Evolutionary conservation across 2,888 invertebrate species (phyloP).

Genomic region (Aleiodes alternator): DNA sequence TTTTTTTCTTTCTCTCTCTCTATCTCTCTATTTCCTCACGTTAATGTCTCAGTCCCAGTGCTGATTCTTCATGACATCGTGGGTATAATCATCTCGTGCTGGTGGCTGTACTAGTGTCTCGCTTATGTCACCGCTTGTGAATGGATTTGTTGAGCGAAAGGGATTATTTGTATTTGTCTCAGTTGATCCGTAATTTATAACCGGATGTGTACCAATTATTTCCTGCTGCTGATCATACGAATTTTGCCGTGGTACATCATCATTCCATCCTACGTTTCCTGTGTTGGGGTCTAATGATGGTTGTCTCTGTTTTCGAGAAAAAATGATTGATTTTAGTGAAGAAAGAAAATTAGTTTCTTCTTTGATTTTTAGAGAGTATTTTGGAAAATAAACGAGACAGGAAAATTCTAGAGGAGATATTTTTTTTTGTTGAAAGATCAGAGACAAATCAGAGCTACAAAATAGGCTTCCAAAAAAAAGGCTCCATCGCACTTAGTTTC

Average conservation of each 20-base stretch:
- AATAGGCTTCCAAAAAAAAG: too few relatives aligned
- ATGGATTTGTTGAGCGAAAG: constrained; percentile 71
- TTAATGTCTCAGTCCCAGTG: constrained; percentile 53
- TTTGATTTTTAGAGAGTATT: too few relatives aligned
- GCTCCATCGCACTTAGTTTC: too few relatives aligned
- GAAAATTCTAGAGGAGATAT: too few relatives aligned
- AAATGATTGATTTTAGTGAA: constrained; percentile 8
- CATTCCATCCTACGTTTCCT: constrained; percentile 64
- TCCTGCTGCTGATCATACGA: constrained; percentile 63
- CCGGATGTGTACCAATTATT: constrained; percentile 57
- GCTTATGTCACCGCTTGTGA: constrained; percentile 65
- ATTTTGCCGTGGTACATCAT: constrained; percentile 60
- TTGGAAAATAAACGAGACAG: too few relatives aligned
- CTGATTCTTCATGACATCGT: constrained; percentile 75
- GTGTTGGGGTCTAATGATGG: constrained; percentile 65
- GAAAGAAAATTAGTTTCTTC: constrained; percentile 62
- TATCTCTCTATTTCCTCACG: not conserved
- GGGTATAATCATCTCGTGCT: constrained; percentile 77
- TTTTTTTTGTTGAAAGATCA: too few relatives aligned
- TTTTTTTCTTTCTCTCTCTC: too few relatives aligned
- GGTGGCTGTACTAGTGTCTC: constrained; percentile 70
- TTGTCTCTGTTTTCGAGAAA: constrained; percentile 64
- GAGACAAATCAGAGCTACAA: too few relatives aligned
- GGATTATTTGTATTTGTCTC: constrained; percentile 62
- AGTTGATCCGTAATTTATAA: constrained; percentile 70